Percentiles rank a stretch among this genome's conserved stretches.
Conservation (phyloP, 2,888 invertebrate genomes). For the Prosopocoilus inquinatus region DNA sequence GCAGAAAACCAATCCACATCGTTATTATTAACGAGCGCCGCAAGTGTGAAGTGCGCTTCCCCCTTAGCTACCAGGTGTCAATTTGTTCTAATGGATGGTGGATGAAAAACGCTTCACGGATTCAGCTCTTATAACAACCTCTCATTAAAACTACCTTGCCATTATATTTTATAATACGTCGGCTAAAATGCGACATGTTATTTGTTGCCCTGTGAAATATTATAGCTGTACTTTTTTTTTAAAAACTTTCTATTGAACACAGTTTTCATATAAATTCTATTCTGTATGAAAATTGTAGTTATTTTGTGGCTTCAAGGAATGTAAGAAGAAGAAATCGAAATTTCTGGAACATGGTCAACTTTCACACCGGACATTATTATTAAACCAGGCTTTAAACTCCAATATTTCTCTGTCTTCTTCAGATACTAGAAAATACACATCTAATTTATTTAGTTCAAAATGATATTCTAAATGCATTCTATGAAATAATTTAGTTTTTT, state of each 20-base stretch:
- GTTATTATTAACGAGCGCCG: constrained; percentile 47
- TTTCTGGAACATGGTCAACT: too few species aligned
- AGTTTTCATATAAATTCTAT: not conserved
- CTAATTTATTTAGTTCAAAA: too few species aligned
- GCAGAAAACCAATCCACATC: constrained; percentile 42
- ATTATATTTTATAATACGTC: constrained; percentile 38
- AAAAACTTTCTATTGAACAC: not conserved
- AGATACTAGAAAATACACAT: too few species aligned
- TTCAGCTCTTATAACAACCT: constrained; percentile 39
- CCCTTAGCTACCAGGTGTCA: constrained; percentile 51
- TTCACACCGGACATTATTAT: too few species aligned
- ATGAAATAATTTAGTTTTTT: too few species aligned
- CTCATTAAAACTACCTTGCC: constrained; percentile 40
- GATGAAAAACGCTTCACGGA: constrained; percentile 38
- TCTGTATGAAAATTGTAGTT: too few species aligned
- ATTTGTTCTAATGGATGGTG: constrained; percentile 55
- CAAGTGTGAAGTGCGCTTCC: constrained; percentile 37
- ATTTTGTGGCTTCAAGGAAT: too few species aligned
- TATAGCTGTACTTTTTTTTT: not conserved
- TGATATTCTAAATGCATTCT: too few species aligned
- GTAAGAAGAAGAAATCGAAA: too few species aligned
- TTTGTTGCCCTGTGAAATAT: not conserved
- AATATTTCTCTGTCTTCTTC: too few species aligned
- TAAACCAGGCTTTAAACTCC: too few species aligned
- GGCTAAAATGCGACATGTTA: constrained; percentile 15